Evolutionary conservation across 2,797 vertebrate genomes (phyloP).

Genomic region (Pteronotus mesoamericanus): DNA sequence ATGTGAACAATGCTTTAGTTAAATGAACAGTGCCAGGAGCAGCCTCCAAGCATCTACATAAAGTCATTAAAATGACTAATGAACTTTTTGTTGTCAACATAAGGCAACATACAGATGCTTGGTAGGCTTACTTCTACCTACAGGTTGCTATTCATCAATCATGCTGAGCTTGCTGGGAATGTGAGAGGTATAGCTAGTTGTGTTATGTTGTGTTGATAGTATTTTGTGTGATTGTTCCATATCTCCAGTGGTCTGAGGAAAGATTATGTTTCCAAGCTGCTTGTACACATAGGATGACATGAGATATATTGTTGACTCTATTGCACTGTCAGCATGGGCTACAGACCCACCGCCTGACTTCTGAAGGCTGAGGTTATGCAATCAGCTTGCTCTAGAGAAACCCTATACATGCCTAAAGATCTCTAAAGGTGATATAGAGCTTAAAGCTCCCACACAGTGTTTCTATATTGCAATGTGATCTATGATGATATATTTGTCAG

Average conservation of each 20-base stretch:
- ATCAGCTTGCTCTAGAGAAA: constrained; percentile 45
- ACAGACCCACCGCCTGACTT: background rate
- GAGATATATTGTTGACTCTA: constrained; percentile 22
- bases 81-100: background rate
- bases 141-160: background rate
- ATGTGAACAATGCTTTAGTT: background rate
- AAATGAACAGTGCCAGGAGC: background rate
- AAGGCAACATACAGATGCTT: background rate
- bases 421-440: background rate
- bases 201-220: constrained; percentile 20
- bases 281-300: background rate
- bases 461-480: constrained; percentile 26
- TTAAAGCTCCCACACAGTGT: background rate
- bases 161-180: background rate
- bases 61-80: background rate
- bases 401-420: constrained; percentile 41
- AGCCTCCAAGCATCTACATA: background rate
- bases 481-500: background rate
- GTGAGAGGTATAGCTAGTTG: constrained; percentile 12
- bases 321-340: constrained; percentile 39
- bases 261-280: constrained; percentile 56
- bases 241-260: constrained; percentile 23
- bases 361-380: constrained; percentile 29
- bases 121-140: background rate
- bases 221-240: constrained; percentile 44